These are phyloP conservation scores for Drosophila truncata DNA, from an alignment of 1,140 invertebrate species.

Conservation along the genomic window DNA sequence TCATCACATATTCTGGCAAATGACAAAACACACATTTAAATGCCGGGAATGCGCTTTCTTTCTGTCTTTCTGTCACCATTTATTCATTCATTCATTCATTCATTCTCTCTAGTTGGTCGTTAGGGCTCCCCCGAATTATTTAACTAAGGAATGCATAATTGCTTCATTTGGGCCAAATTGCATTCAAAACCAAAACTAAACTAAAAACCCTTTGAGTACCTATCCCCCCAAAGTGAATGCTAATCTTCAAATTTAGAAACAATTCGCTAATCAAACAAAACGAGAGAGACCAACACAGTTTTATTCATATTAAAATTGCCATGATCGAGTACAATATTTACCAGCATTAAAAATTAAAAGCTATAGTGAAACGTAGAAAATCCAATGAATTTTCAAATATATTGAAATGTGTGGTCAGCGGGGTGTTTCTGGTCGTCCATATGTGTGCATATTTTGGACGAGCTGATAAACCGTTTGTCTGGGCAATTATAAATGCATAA, in stretches of 20 bases:
- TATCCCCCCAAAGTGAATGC: neutral
- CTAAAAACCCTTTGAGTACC: neutral
- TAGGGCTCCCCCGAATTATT: constrained; percentile 10
- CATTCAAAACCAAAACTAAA: neutral
- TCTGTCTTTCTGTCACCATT: constrained; percentile 22
- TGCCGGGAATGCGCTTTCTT: constrained; percentile 42
- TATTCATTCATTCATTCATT: constrained; percentile 8
- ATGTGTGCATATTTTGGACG: constrained; percentile 18
- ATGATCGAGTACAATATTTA: constrained; percentile 2
- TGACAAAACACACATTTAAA: constrained; percentile 51
- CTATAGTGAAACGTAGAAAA: constrained; percentile 32
- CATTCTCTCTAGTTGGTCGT: constrained; percentile 39
- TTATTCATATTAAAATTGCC: constrained; percentile 18
- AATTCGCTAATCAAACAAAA: constrained; percentile 38
- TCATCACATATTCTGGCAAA: constrained; percentile 40
- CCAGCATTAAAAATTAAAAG: constrained; percentile 58
- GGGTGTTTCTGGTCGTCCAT: too few species aligned
- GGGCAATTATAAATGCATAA: constrained; percentile 57
- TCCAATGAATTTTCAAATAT: constrained; percentile 70
- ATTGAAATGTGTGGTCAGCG: constrained; percentile 49
- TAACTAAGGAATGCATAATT: constrained; percentile 43
- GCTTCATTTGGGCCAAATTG: constrained; percentile 29
- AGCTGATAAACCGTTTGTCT: constrained; percentile 47
- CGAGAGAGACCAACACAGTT: neutral
- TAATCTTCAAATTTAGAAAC: constrained; percentile 24